These are phyloP conservation scores for Odontothrips loti DNA, from an alignment of 2,888 invertebrate genomes.

Conservation along the genomic window DNA sequence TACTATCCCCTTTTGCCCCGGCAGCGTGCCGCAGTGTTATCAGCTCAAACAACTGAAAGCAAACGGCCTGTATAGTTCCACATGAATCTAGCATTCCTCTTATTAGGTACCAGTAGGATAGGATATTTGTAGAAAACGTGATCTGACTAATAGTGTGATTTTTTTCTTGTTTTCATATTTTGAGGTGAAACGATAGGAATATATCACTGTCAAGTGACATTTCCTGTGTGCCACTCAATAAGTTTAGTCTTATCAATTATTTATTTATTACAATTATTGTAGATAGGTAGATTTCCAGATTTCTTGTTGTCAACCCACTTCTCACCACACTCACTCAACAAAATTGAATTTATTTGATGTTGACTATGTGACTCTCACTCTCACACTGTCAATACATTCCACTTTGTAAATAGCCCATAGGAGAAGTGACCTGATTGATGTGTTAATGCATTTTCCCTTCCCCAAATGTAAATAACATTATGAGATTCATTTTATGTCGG, in stretches of 20 bases:
- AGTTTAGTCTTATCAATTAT: slow-evolving; percentile 29
- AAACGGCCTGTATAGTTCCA: neutral
- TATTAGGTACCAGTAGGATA: slow-evolving; percentile 12
- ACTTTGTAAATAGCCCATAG: neutral
- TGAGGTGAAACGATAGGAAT: neutral
- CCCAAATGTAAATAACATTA: slow-evolving; percentile 4
- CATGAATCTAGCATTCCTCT: slow-evolving; percentile 4
- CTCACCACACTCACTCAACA: neutral
- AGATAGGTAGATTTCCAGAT: slow-evolving; percentile 19
- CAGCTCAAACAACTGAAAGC: neutral
- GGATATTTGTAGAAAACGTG: slow-evolving; percentile 20
- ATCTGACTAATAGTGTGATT: slow-evolving; percentile 24
- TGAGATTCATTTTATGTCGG: slow-evolving; percentile 22
- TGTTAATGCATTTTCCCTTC: neutral
- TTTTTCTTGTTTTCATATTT: neutral
- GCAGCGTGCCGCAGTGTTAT: neutral
- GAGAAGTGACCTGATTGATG: neutral
- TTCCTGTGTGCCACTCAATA: slow-evolving; percentile 25
- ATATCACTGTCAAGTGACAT: neutral
- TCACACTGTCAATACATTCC: slow-evolving; percentile 21
- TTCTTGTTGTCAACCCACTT: slow-evolving; percentile 5
- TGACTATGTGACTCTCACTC: neutral
- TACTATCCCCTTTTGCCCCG: neutral
- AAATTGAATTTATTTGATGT: neutral
- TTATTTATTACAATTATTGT: slow-evolving; percentile 27